A percentile compares a stretch with the other conserved stretches of the same genome.
phyloP scores from a whole-genome alignment of 2,888 invertebrate species.

The Poecilus cupreus region DNA sequence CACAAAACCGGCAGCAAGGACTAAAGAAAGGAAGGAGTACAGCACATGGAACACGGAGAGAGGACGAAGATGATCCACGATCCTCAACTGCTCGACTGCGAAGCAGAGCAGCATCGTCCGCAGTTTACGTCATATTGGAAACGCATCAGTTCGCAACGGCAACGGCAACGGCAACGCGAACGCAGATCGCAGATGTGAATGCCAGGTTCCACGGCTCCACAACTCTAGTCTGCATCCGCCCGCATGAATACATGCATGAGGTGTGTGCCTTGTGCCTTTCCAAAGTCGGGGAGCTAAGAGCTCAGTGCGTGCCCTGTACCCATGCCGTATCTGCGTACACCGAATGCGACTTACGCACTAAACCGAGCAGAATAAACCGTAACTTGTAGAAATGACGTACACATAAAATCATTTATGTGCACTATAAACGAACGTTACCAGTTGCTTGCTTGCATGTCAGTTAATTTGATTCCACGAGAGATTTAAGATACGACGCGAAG shows the following conservation, averaged over 20 bases:
- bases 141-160: constrained; percentile 62
- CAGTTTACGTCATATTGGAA: constrained; percentile 63
- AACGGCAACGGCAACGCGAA: not conserved
- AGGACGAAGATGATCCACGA: constrained; percentile 37
- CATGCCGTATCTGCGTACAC: not conserved
- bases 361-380: not conserved
- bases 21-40: constrained; percentile 11
- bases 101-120: constrained; percentile 7
- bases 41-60: not conserved
- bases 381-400: not conserved
- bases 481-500: not conserved
- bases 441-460: not conserved
- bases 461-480: not conserved
- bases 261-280: constrained; percentile 39
- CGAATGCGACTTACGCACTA: not conserved
- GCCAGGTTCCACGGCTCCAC: constrained; percentile 39
- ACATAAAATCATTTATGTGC: constrained; percentile 1
- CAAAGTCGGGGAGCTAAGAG: not conserved
- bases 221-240: constrained; percentile 41
- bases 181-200: constrained; percentile 56
- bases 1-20: constrained; percentile 44
- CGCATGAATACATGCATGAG: constrained; percentile 65
- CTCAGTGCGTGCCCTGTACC: not conserved
- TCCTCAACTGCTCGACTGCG: not conserved
- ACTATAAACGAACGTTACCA: not conserved